A percentile compares a stretch with the other conserved stretches of the same genome.
Evolutionary conservation across 2,797 vertebrate genomes (phyloP).

Genomic region (Chaetophractus vellerosus): DNA sequence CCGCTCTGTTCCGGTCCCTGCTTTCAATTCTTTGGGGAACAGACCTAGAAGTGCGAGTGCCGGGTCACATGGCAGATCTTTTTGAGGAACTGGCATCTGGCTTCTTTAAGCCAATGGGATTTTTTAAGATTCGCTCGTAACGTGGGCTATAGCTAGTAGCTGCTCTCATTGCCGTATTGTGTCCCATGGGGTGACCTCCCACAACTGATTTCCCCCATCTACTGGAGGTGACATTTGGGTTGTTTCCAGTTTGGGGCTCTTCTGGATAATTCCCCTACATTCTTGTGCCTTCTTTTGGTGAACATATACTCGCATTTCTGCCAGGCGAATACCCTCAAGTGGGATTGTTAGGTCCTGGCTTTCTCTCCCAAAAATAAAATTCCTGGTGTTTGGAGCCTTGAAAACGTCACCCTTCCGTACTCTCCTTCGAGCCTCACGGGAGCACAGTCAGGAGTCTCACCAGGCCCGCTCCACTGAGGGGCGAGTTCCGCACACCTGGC

Average conservation of each 20-base stretch:
- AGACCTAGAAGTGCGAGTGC: too few relatives aligned
- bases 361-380: neutral
- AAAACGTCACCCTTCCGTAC: accelerated
- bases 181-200: neutral
- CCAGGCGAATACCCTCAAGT: neutral
- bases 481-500: too few relatives aligned
- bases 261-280: too few relatives aligned
- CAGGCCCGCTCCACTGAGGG: accelerated
- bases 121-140: neutral
- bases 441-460: accelerated
- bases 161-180: neutral
- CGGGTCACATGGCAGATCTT: too few relatives aligned
- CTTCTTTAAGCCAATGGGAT: neutral
- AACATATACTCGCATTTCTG: neutral
- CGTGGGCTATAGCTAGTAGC: accelerated
- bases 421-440: accelerated
- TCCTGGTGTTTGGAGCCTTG: neutral
- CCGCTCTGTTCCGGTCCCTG: too few relatives aligned
- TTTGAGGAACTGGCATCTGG: neutral
- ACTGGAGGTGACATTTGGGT: accelerated
- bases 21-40: too few relatives aligned
- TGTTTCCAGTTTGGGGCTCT: neutral
- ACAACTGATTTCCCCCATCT: accelerated
- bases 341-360: neutral
- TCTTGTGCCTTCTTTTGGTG: neutral